Percentiles rank a stretch among this genome's conserved stretches.
Conservation (phyloP, 2,888 invertebrate species). For the Gastrophysa polygoni region DNA sequence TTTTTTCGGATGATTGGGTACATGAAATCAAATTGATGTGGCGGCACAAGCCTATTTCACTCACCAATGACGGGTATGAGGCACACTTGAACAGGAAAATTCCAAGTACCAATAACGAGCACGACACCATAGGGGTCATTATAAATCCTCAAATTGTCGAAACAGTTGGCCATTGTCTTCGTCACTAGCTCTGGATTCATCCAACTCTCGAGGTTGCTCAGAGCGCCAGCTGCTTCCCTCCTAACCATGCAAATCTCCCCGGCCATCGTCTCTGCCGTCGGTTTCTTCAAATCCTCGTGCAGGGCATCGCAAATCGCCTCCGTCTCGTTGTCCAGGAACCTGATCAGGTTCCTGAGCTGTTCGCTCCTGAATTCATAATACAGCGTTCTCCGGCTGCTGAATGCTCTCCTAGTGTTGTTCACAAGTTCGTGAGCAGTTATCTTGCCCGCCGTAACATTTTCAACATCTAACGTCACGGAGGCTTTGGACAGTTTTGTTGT, state of each 20-base stretch:
- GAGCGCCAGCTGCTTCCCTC: slow-evolving; percentile 72
- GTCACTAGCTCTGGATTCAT: slow-evolving; percentile 72
- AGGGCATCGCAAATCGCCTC: slow-evolving; percentile 75
- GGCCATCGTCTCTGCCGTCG: slow-evolving; percentile 76
- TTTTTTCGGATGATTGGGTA: too few species aligned
- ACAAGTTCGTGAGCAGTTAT: too few species aligned
- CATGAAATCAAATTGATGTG: too few species aligned
- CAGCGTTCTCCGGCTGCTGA: too few species aligned
- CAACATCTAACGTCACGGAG: too few species aligned
- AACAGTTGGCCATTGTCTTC: slow-evolving; percentile 71
- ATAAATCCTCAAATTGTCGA: slow-evolving; percentile 75
- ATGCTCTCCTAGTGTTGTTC: too few species aligned
- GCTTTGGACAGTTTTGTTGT: too few species aligned
- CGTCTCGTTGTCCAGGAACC: slow-evolving; percentile 81
- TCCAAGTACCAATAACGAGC: slow-evolving; percentile 93
- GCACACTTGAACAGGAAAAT: slow-evolving; percentile 88
- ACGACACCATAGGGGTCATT: slow-evolving; percentile 94
- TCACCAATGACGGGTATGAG: slow-evolving; percentile 70
- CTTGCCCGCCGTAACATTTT: too few species aligned
- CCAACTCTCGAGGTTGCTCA: slow-evolving; percentile 81
- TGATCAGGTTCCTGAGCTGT: too few species aligned
- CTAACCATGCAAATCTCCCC: slow-evolving; percentile 78
- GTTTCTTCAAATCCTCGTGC: slow-evolving; percentile 68
- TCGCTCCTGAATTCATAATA: too few species aligned
- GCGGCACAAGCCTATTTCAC: too few species aligned